Evolutionary conservation across 2,797 vertebrate genomes (phyloP).

Genomic region (Myripristis jacobus): DNA sequence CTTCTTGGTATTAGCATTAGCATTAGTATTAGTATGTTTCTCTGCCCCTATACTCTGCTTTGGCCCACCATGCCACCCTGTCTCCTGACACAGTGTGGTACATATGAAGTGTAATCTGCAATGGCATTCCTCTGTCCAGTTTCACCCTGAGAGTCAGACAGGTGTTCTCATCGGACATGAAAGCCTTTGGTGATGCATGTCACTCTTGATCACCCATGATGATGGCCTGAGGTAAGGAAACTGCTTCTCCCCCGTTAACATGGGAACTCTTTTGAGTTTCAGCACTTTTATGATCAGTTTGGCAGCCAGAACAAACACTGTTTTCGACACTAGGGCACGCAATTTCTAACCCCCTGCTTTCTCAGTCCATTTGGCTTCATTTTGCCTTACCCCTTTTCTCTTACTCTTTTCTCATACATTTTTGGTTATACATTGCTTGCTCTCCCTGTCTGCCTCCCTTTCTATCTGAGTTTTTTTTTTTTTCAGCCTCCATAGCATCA

Average conservation of each 20-base stretch:
- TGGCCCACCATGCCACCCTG: conserved; percentile 22
- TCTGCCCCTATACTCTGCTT: conserved; percentile 1
- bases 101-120: conserved; percentile 68
- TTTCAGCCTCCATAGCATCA: no score
- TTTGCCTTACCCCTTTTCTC: background rate
- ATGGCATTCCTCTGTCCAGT: conserved; percentile 72
- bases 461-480: no score
- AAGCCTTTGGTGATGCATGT: conserved; percentile 80
- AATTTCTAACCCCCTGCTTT: background rate
- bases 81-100: conserved; percentile 35
- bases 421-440: background rate
- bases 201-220: conserved; percentile 77
- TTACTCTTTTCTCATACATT: no score
- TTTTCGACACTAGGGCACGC: conserved; percentile 33
- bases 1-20: no score
- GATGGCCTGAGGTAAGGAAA: conserved; percentile 70
- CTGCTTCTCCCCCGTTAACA: conserved; percentile 63
- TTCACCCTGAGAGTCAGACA: conserved; percentile 71
- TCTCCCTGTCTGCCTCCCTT: conserved; percentile 1
- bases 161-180: conserved; percentile 82
- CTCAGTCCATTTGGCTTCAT: background rate
- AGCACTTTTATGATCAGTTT: conserved; percentile 76
- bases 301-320: conserved; percentile 39
- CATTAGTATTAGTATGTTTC: no score
- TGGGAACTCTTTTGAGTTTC: conserved; percentile 72